Conservation (phyloP, 1,140 invertebrate genomes). For the Steinernema khuongi region DNA sequence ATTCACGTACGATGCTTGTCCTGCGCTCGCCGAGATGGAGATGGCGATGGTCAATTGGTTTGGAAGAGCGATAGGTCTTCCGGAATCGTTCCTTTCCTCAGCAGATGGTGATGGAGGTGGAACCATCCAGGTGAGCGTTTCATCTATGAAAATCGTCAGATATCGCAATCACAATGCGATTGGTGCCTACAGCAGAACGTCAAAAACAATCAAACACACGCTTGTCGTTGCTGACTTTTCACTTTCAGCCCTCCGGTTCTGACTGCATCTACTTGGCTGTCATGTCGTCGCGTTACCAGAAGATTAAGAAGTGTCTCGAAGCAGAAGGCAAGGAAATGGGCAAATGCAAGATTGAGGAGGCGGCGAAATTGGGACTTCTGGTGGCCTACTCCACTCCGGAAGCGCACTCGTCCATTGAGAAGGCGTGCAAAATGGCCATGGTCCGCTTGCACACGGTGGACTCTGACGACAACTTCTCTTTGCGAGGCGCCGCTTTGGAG, state of each 20-base stretch:
- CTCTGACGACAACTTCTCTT: neutral
- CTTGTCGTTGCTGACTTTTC: neutral
- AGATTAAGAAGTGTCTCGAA: neutral
- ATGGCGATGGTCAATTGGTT: constrained; percentile 87
- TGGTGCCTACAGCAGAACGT: neutral
- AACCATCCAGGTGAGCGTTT: constrained; percentile 54
- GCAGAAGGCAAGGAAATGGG: neutral
- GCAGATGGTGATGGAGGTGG: constrained; percentile 72
- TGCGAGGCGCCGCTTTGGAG: constrained; percentile 1
- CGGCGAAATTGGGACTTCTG: neutral
- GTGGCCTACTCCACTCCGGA: constrained; percentile 12
- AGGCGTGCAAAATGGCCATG: constrained; percentile 22
- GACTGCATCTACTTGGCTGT: constrained; percentile 18
- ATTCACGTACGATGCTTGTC: constrained; percentile 82
- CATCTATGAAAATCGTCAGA: neutral
- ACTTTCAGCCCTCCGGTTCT: constrained; percentile 7
- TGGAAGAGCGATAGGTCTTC: constrained; percentile 75
- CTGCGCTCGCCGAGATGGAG: constrained; percentile 85
- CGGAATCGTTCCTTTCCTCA: constrained; percentile 70
- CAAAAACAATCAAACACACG: neutral
- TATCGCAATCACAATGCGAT: neutral
- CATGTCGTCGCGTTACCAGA: constrained; percentile 7
- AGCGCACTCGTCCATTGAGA: constrained; percentile 18
- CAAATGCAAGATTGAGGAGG: neutral
- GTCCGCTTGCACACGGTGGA: constrained; percentile 9